These are phyloP conservation scores for Phainopepla nitens DNA, from an alignment of 2,113 vertebrate species.

Conservation along the genomic window DNA sequence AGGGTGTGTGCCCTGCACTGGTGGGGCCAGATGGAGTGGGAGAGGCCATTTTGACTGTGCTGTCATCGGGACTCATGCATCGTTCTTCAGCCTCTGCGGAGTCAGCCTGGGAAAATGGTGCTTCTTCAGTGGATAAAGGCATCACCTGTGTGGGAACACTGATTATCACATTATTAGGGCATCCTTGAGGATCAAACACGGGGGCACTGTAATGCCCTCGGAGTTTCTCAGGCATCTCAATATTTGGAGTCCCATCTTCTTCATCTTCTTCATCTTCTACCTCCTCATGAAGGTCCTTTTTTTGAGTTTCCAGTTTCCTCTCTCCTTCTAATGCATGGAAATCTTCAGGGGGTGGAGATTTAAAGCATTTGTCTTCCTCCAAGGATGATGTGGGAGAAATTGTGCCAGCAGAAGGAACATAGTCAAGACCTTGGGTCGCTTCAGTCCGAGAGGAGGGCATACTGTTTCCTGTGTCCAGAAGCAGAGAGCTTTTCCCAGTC, in stretches of 20 bases:
- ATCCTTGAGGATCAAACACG: slow-evolving; percentile 61
- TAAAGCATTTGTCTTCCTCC: slow-evolving; percentile 96
- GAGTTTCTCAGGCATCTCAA: slow-evolving; percentile 81
- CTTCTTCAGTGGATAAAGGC: slow-evolving; percentile 14
- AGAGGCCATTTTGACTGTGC: slow-evolving; percentile 92
- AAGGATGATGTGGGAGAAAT: slow-evolving; percentile 96
- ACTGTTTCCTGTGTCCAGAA: slow-evolving; percentile 87
- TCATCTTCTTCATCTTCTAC: slow-evolving; percentile 82
- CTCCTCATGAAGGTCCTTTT: slow-evolving; percentile 65
- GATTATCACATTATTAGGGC: not conserved
- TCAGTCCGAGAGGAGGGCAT: slow-evolving; percentile 86
- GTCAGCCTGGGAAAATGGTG: slow-evolving; percentile 33
- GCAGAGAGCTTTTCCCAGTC: slow-evolving; percentile 85
- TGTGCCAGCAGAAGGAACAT: slow-evolving; percentile 92
- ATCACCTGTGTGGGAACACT: not conserved
- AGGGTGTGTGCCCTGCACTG: slow-evolving; percentile 89
- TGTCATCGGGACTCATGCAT: slow-evolving; percentile 91
- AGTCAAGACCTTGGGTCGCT: slow-evolving; percentile 89
- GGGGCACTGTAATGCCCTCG: slow-evolving; percentile 74
- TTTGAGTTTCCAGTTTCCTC: slow-evolving; percentile 56
- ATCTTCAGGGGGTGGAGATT: slow-evolving; percentile 92
- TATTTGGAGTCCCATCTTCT: slow-evolving; percentile 79
- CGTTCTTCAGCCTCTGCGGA: slow-evolving; percentile 85
- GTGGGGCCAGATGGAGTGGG: slow-evolving; percentile 91
- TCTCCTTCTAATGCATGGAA: slow-evolving; percentile 82